These are phyloP conservation scores for Zaprionus tsacasi DNA, from an alignment of 1,140 invertebrate genomes.

Conservation along the genomic window DNA sequence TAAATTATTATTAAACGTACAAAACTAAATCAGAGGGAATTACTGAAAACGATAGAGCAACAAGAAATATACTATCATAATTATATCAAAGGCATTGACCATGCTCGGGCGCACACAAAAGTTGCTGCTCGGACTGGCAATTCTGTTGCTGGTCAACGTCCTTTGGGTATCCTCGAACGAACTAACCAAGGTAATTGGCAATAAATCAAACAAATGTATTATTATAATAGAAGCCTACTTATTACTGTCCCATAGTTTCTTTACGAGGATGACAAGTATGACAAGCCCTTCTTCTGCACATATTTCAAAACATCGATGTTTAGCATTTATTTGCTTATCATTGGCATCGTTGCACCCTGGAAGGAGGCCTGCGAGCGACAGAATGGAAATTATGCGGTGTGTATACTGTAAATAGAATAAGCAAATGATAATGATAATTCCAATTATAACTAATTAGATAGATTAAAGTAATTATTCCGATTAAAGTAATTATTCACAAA, in stretches of 20 bases:
- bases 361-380: slow-evolving; percentile 89
- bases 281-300: slow-evolving; percentile 95
- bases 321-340: slow-evolving; percentile 91
- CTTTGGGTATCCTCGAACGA: slow-evolving; percentile 95
- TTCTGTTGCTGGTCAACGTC: slow-evolving; percentile 92
- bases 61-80: not conserved
- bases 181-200: slow-evolving; percentile 89
- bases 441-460: too few relatives aligned
- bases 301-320: slow-evolving; percentile 96
- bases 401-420: not conserved
- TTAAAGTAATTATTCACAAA: not conserved
- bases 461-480: not conserved
- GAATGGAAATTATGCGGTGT: slow-evolving; percentile 87
- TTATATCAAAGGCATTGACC: slow-evolving; percentile 16
- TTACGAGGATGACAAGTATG: slow-evolving; percentile 90
- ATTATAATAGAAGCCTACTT: not conserved
- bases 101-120: slow-evolving; percentile 87
- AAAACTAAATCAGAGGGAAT: slow-evolving; percentile 10
- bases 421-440: not conserved
- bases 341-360: slow-evolving; percentile 93
- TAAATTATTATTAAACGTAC: slow-evolving; percentile 44
- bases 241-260: slow-evolving; percentile 88
- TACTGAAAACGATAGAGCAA: slow-evolving; percentile 2
- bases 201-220: not conserved
- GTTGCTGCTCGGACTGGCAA: slow-evolving; percentile 90